phyloP scores from a whole-genome alignment of 2,888 invertebrate genomes.

The Helicoverpa assulta region DNA sequence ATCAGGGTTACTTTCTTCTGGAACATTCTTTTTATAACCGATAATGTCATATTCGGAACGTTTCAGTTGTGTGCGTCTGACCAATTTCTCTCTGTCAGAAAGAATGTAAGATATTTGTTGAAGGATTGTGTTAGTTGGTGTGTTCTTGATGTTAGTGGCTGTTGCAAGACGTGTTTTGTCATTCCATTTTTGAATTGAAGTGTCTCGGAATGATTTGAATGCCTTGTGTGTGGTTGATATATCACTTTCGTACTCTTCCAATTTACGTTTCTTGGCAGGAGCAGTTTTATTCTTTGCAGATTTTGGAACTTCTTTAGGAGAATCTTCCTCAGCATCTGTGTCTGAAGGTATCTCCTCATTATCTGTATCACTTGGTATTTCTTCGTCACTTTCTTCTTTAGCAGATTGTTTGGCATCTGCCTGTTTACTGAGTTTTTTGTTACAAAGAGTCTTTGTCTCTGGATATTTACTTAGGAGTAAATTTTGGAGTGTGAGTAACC shows the following conservation, averaged over 20 bases:
- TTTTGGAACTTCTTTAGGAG: slow-evolving; percentile 57
- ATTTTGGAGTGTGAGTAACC: slow-evolving; percentile 81
- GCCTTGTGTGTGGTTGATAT: slow-evolving; percentile 90
- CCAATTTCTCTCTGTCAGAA: slow-evolving; percentile 93
- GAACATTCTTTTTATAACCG: slow-evolving; percentile 85
- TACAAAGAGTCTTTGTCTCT: slow-evolving; percentile 91
- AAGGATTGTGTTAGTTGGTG: slow-evolving; percentile 91
- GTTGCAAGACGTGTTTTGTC: slow-evolving; percentile 95
- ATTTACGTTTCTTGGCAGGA: slow-evolving; percentile 84
- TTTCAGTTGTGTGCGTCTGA: slow-evolving; percentile 95
- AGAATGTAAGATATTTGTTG: slow-evolving; percentile 97
- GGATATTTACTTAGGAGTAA: slow-evolving; percentile 91
- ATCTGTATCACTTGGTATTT: slow-evolving; percentile 88
- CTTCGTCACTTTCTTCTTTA: slow-evolving; percentile 83
- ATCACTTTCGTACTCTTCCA: slow-evolving; percentile 90
- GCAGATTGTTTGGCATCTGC: slow-evolving; percentile 56
- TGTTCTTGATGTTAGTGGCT: slow-evolving; percentile 91
- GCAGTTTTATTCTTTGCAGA: slow-evolving; percentile 61
- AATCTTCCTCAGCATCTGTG: slow-evolving; percentile 85
- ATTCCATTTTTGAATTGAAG: slow-evolving; percentile 97
- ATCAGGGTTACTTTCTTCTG: slow-evolving; percentile 63
- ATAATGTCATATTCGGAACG: slow-evolving; percentile 93
- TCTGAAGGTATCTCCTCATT: slow-evolving; percentile 93
- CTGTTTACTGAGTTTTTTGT: slow-evolving; percentile 69
- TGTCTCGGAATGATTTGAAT: slow-evolving; percentile 93